Evolutionary conservation across 2,797 vertebrate genomes (phyloP).

Genomic region (Rallus crepitans): DNA sequence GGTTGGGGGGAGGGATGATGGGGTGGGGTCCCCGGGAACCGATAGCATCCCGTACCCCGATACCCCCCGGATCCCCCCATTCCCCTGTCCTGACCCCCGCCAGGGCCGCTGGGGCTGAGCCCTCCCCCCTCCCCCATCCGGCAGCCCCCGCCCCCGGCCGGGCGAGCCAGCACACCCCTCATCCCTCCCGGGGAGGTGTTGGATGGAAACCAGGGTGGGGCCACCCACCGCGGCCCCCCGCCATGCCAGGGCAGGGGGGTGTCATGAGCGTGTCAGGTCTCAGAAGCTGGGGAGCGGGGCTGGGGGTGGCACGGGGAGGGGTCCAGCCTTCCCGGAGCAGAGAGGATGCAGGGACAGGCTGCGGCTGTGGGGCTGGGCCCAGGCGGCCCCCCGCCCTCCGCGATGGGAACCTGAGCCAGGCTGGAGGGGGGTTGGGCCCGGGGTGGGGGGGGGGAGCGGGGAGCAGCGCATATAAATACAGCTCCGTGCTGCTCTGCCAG

Average conservation of each 20-base stretch:
- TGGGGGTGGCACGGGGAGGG: background rate
- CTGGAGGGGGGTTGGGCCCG: background rate
- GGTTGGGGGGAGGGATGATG: background rate
- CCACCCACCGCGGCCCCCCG: background rate
- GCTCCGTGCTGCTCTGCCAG: background rate
- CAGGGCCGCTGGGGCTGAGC: background rate
- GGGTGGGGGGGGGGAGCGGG: background rate
- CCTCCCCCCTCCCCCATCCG: background rate
- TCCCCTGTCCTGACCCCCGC: too few relatives aligned
- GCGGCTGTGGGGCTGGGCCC: background rate
- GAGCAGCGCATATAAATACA: background rate
- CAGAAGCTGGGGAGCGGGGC: background rate
- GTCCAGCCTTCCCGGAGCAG: background rate
- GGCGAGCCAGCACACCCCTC: background rate
- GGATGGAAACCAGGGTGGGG: background rate
- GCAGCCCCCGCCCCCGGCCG: background rate
- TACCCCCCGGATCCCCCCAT: background rate
- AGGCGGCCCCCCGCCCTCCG: background rate
- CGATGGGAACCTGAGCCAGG: background rate
- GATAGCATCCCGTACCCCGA: too few relatives aligned
- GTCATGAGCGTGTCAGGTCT: rapidly evolving
- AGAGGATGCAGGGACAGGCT: background rate
- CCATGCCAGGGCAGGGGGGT: background rate
- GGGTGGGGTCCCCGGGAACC: background rate
- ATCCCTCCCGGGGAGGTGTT: background rate